Percentiles rank a stretch among this genome's conserved stretches.
phyloP scores from a whole-genome alignment of 2,797 vertebrate genomes.

The Tadarida brasiliensis region DNA sequence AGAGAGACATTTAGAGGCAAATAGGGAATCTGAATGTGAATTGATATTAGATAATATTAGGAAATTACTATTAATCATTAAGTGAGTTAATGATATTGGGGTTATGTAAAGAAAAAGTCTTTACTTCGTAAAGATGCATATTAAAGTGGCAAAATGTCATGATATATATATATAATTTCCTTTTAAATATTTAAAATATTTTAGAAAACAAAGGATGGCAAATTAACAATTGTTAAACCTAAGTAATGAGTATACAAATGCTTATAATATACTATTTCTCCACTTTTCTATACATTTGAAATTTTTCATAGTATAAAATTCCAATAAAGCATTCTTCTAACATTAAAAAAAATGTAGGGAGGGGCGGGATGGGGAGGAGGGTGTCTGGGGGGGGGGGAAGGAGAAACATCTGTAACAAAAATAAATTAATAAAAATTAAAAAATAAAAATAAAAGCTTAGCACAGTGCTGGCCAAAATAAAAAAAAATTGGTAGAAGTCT shows the following conservation, averaged over 20 bases:
- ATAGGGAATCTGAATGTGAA: background rate
- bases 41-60: background rate
- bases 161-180: background rate
- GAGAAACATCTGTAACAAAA: too few relatives aligned
- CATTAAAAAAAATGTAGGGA: background rate
- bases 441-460: too few relatives aligned
- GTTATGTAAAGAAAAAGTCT: background rate
- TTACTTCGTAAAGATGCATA: background rate
- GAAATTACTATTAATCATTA: conserved; percentile 23
- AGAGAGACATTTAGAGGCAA: background rate
- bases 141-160: background rate
- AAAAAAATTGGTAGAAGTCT: background rate
- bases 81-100: background rate
- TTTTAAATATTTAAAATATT: conserved; percentile 53
- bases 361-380: too few relatives aligned
- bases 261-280: background rate
- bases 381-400: too few relatives aligned
- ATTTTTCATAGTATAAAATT: background rate
- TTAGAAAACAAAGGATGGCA: conserved; percentile 1
- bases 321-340: background rate
- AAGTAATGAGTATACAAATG: background rate
- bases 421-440: too few relatives aligned
- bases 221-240: background rate
- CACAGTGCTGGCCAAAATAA: background rate
- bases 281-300: background rate